A percentile compares a stretch with the other conserved stretches of the same genome.
phyloP scores from a whole-genome alignment of 2,113 vertebrate genomes.

The Zosterops borbonicus region DNA sequence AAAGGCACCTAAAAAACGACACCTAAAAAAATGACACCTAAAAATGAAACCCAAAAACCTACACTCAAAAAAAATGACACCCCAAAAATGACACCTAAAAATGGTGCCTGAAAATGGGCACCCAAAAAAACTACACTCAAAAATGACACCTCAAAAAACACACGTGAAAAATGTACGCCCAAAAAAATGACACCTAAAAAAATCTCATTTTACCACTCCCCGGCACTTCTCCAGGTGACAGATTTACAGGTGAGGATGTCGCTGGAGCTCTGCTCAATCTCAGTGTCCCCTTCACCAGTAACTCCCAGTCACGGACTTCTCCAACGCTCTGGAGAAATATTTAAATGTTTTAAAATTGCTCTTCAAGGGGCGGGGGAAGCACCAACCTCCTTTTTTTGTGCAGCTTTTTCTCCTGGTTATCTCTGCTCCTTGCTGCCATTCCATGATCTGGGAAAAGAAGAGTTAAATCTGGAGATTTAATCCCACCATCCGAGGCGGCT shows the following conservation, averaged over 20 bases:
- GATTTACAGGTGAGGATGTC: background rate
- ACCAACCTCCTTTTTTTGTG: background rate
- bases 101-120: background rate
- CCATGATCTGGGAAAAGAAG: background rate
- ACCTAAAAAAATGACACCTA: background rate
- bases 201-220: fast-evolving
- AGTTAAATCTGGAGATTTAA: background rate
- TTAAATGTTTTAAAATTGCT: background rate
- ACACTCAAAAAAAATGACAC: background rate
- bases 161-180: background rate
- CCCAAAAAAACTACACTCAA: background rate
- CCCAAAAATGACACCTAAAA: background rate
- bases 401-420: background rate
- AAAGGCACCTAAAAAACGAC: no score
- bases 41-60: background rate
- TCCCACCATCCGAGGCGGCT: background rate
- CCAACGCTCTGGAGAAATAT: background rate
- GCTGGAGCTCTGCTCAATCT: background rate
- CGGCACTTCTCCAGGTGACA: background rate
- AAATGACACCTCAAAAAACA: background rate
- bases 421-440: background rate
- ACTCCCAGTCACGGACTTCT: background rate
- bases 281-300: background rate
- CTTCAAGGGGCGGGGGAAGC: background rate
- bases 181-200: background rate